Evolutionary conservation across 1,140 invertebrate genomes (phyloP), one percentile per base, ranked within the genome.

Genomic region (Platorchestia sp.): DNA sequence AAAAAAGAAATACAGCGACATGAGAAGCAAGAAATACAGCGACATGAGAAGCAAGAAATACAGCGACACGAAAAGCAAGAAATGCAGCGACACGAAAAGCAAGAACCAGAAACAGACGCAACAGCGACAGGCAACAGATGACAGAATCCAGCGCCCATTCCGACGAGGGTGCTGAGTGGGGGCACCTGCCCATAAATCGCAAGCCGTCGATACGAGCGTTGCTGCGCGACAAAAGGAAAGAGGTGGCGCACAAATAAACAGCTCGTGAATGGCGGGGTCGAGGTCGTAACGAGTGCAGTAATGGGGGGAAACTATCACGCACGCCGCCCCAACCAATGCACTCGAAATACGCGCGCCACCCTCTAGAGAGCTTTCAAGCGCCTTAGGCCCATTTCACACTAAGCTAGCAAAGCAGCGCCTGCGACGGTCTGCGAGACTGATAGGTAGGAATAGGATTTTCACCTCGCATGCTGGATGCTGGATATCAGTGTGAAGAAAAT

Each of bases 201-300:
- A 42, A 14, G 87, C 87, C 44, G 87, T 90, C 87, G 87, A 90
- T 90, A 90, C 41, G 87, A 90, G 87, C 59, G 27, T 90, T 90
- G 87, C 87, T 90, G 10, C 42, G 86, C 87, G 44, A 90, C 87
- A 22, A 90, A 90, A 90, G 87, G 41, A 90, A 90, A 45, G 41
- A 90, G 87, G 36, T 41, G 44, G 44, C 87, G 27, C 59, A 45
- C 87, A 90, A 90, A 90, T 90, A 90, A 90, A 90, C 41, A 42
- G 41, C 44, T 44, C 44, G 44, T 90, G 87, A 90, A 90, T 44
- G 87, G 87, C 44, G 44, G 44, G 87, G 41, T 90, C 41, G 87
- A 90, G 87, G 87, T 44, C 41, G 87, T 90, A 90, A 90, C 87
- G 87, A 90, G 41, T 44, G 41, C 44, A 90, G 87, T 43, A 90